Evolutionary conservation across 2,113 vertebrate species (phyloP).

Genomic region (Phodopus roborovskii): DNA sequence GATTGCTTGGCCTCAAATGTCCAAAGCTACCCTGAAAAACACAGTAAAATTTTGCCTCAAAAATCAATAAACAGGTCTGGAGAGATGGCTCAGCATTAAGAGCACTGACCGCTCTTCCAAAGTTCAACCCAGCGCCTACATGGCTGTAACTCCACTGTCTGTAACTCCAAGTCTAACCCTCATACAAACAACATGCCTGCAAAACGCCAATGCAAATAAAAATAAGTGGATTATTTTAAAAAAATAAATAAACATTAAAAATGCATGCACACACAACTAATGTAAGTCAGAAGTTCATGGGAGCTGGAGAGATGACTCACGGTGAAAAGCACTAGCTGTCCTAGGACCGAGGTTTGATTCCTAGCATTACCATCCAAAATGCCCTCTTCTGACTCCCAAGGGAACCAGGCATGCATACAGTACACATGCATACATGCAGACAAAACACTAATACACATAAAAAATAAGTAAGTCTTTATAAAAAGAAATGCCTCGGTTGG

Average conservation of each 20-base stretch:
- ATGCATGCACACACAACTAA: not conserved
- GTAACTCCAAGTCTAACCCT: too few species aligned
- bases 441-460: not conserved
- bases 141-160: too few species aligned
- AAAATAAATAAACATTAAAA: not conserved
- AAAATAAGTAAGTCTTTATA: not conserved
- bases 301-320: not conserved
- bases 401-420: not conserved
- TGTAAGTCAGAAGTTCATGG: not conserved
- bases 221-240: too few species aligned
- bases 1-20: not conserved
- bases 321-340: not conserved
- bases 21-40: not conserved
- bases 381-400: not conserved
- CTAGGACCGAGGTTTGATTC: not conserved
- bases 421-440: not conserved
- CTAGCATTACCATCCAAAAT: not conserved
- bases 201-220: too few species aligned
- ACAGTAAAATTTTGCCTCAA: not conserved
- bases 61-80: not conserved
- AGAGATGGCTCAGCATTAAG: too few species aligned
- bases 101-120: too few species aligned
- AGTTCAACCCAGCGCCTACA: too few species aligned
- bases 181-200: too few species aligned
- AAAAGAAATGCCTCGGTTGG: not conserved